Conservation (phyloP, 2,797 vertebrate species). For the Apodemus agrarius region DNA sequence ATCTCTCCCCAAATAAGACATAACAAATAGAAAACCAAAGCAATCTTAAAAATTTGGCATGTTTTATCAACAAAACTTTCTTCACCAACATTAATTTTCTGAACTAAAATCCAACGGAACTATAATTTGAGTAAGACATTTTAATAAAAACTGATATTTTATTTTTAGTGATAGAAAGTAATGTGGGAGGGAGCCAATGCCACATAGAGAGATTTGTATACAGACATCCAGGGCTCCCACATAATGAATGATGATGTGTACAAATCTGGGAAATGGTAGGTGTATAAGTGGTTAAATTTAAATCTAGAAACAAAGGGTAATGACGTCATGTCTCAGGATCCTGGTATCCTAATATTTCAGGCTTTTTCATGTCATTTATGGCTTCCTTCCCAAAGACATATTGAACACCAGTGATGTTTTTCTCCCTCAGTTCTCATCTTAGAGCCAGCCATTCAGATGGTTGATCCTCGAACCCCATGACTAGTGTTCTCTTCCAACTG, state of each 20-base stretch:
- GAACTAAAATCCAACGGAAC: not conserved
- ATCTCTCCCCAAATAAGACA: not conserved
- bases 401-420: not conserved
- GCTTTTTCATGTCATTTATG: not conserved
- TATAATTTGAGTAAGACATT: not conserved
- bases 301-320: not conserved
- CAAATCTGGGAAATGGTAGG: not conserved
- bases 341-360: not conserved
- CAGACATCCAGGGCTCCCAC: not conserved
- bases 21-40: not conserved
- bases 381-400: not conserved
- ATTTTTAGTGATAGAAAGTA: not conserved
- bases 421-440: not conserved
- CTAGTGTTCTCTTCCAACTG: not conserved
- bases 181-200: not conserved
- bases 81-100: not conserved
- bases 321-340: not conserved
- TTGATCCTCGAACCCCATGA: rapidly evolving
- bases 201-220: too few relatives aligned
- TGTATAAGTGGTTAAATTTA: not conserved
- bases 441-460: not conserved
- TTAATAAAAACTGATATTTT: not conserved
- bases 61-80: not conserved
- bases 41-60: not conserved
- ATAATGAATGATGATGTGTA: not conserved